A percentile compares a stretch with the other conserved stretches of the same genome.
Evolutionary conservation across 1,140 invertebrate genomes (phyloP).

Genomic region (Ostrea denselamellosa): DNA sequence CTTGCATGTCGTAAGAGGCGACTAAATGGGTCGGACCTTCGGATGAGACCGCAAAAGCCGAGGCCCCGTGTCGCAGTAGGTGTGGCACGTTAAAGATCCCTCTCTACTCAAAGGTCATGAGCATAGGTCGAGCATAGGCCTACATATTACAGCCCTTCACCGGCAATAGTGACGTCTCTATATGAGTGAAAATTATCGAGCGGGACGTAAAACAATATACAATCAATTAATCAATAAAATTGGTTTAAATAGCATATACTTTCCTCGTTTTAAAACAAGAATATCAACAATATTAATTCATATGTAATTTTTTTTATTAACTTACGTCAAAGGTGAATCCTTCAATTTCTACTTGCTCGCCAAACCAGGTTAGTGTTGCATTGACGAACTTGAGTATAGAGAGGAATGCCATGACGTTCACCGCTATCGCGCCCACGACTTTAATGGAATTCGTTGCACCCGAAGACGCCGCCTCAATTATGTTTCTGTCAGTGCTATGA

Average conservation of each 20-base stretch:
- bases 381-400: conserved; percentile 91
- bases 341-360: conserved; percentile 84
- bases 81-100: too few species aligned
- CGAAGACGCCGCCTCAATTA: conserved; percentile 91
- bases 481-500: conserved; percentile 86
- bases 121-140: too few species aligned
- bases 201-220: too few species aligned
- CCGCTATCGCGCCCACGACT: conserved; percentile 90
- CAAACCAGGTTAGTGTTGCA: conserved; percentile 87
- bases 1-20: too few species aligned
- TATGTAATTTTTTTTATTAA: neutral
- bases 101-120: too few species aligned
- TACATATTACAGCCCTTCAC: too few species aligned
- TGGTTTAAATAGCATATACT: neutral
- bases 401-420: conserved; percentile 94
- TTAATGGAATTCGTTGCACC: conserved; percentile 89
- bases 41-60: too few species aligned
- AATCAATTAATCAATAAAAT: neutral
- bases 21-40: too few species aligned
- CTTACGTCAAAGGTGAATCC: conserved; percentile 67
- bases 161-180: too few species aligned
- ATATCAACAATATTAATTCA: neutral
- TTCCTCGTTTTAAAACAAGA: neutral
- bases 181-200: too few species aligned
- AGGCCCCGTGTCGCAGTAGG: too few species aligned